Evolutionary conservation across 2,797 vertebrate species (phyloP).

Genomic region (Helostoma temminkii): DNA sequence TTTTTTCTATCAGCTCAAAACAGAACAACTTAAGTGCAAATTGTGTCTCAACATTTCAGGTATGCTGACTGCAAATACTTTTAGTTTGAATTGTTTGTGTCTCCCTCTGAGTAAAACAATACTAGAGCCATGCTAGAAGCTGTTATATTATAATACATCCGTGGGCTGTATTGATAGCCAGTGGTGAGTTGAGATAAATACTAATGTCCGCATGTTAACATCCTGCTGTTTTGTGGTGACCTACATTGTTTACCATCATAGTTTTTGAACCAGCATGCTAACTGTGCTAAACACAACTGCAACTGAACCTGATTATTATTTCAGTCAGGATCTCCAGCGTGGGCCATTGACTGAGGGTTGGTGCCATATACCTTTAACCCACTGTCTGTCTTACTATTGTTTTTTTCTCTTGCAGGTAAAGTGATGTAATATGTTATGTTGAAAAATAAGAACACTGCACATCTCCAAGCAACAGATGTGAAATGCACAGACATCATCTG

Average conservation of each 20-base stretch:
- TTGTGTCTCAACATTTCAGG: background rate
- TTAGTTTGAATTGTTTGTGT: background rate
- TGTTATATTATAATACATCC: background rate
- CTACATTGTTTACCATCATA: no score
- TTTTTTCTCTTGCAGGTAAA: background rate
- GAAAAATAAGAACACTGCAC: background rate
- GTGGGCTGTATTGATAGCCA: background rate
- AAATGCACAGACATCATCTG: background rate
- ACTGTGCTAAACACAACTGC: no score
- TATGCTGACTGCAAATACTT: background rate
- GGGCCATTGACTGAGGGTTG: background rate
- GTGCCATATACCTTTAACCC: background rate
- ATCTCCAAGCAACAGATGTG: slow-evolving; percentile 3
- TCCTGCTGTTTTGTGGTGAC: background rate
- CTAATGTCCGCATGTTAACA: background rate
- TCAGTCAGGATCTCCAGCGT: background rate
- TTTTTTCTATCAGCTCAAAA: no score
- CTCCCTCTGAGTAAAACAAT: background rate
- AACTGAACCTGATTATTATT: no score
- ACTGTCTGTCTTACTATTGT: background rate
- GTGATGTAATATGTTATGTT: slow-evolving; percentile 18
- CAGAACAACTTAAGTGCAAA: no score
- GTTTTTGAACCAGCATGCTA: no score
- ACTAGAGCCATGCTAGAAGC: background rate
- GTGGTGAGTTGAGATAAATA: background rate